Base-by-base conservation (phyloP, 2,113 vertebrate species). In the Sinocyclocheilus anophthalmus region DNA sequence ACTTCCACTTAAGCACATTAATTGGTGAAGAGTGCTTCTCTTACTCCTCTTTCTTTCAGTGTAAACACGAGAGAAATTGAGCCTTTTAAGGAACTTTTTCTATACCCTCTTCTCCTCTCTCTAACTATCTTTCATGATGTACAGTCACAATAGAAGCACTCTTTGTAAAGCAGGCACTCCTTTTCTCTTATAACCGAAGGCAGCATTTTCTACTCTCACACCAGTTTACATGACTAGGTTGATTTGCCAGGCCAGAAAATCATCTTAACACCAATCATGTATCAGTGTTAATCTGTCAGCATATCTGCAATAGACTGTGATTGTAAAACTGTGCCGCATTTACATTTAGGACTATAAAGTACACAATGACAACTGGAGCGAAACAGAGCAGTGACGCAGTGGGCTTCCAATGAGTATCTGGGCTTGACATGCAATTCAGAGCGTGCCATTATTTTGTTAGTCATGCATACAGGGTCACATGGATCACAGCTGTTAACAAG, bases 371-470 rank as follows among this genome's bases (percentile, higher is more conserved):
- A 84, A 73, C 75, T 84, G 75, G 63, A 67, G 83, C 72, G 24
- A 75, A 73, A 65, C 67, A 16, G 65, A 53, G 20, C 33, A 86
- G n/a, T 24, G 26, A 45, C 33, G 42, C 76, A 82, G 9, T 9
- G 7, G n/a, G 77, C 26, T 80, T 73, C 67, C 85, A 39, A 42
- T 39, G 57, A 76, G 79, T 14, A 83, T 57, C 11, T 50, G 20
- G 33, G 87, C 78, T 39, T 69, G 33, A 50, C 72, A 85, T 42
- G 45, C 59, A 30, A 81, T 53, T 65, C 59, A 84, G 59, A 78
- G 61, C 77, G 67, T 82, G 73, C 57, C 42, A 69, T 84, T 81
- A 88, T 80, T 78, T 84, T 82, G 53, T 87, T 86, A 88, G 72
- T 81, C 67, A 70, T 67, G 69, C 69, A 20, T 82, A 24, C 50